These are phyloP conservation scores for Neodiprion virginianus DNA, from an alignment of 1,140 invertebrate species.

Conservation along the genomic window DNA sequence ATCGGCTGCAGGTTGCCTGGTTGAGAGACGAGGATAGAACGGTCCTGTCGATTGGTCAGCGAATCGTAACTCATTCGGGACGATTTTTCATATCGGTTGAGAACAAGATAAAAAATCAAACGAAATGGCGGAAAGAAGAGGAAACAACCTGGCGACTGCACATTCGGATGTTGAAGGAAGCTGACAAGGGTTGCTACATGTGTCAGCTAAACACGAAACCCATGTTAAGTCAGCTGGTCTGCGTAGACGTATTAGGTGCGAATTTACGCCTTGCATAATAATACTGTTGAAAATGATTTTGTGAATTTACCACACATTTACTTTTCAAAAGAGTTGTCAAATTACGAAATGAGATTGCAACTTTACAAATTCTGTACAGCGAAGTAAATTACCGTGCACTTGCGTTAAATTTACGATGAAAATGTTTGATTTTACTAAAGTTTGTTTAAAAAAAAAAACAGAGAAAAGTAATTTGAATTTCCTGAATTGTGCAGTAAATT, in stretches of 20 bases:
- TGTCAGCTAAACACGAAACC: constrained; percentile 88
- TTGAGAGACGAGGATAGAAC: constrained; percentile 66
- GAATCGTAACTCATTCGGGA: constrained; percentile 64
- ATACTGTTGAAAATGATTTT: too few species aligned
- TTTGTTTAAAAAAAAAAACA: too few species aligned
- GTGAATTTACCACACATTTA: too few species aligned
- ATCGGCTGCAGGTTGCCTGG: constrained; percentile 65
- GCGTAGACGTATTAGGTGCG: constrained; percentile 87
- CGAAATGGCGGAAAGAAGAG: constrained; percentile 45
- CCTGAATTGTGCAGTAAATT: too few species aligned
- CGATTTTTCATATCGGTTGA: constrained; percentile 63
- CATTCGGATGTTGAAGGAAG: constrained; percentile 60
- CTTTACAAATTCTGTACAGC: too few species aligned
- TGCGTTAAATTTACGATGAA: too few species aligned
- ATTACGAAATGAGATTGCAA: too few species aligned
- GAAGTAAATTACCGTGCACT: too few species aligned
- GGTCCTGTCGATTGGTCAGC: constrained; percentile 65
- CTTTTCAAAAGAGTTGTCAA: too few species aligned
- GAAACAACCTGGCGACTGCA: constrained; percentile 62
- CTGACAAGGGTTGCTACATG: constrained; percentile 77
- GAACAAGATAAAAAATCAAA: constrained; percentile 53
- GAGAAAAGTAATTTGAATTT: too few species aligned
- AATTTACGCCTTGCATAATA: not conserved
- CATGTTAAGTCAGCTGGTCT: constrained; percentile 88
- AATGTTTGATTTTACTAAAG: too few species aligned